These are phyloP conservation scores for Scatophagus argus DNA, from an alignment of 2,113 vertebrate species.

Conservation along the genomic window DNA sequence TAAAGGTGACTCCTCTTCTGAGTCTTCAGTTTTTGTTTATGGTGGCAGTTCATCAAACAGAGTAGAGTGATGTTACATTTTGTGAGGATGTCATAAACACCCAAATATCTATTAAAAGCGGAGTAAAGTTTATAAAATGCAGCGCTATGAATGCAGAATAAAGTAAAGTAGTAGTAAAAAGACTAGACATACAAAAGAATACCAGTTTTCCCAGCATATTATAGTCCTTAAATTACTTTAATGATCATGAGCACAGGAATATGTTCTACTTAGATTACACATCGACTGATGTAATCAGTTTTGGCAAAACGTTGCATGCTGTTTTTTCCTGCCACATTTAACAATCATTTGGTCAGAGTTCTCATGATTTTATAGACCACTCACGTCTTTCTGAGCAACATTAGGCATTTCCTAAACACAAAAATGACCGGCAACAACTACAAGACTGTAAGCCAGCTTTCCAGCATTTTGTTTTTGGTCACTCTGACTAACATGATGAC, in stretches of 20 bases:
- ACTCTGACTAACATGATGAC: slow-evolving; percentile 52
- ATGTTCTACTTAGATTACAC: not conserved
- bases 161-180: not conserved
- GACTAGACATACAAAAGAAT: not conserved
- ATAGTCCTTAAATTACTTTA: not conserved
- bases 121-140: not conserved
- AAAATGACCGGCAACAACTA: slow-evolving; percentile 15
- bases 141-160: not conserved
- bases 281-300: not conserved
- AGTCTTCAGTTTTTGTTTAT: not conserved
- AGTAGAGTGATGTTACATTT: not conserved
- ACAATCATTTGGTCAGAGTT: not conserved
- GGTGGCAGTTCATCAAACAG: not conserved
- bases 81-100: not conserved
- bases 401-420: not conserved
- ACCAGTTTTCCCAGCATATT: not conserved
- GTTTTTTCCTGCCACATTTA: not conserved
- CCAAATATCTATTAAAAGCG: not conserved
- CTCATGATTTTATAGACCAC: not conserved
- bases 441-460: slow-evolving; percentile 1
- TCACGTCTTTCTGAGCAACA: not conserved
- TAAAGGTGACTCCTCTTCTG: not conserved
- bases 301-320: no score
- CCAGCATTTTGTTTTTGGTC: slow-evolving; percentile 42
- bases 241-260: not conserved